Base-by-base conservation (phyloP, 1,140 invertebrate species). In the Vollenhovia emeryi region DNA sequence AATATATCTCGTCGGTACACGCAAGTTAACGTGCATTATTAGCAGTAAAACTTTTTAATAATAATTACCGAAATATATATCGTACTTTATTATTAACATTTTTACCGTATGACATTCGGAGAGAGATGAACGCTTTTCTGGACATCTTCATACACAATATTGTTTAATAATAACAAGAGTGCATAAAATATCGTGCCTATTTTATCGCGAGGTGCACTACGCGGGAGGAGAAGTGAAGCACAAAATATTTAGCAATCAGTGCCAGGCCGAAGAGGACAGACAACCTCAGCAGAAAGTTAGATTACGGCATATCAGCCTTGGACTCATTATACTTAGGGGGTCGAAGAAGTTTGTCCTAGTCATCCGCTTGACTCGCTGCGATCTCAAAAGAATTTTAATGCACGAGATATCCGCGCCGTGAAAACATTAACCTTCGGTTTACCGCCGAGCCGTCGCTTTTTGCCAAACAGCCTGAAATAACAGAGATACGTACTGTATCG, bases 311-410 rank as follows among this genome's bases (percentile, higher is more conserved):
- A 43, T 21, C 83, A 90, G 90, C 91, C 91, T 92, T 92, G 91
- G 89, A 92, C 91, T 92, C 90, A 87, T 92, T 92, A 88, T 89
- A 90, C 89, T 92, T 91, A 85, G 89, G 83, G 88, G 83, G 83
- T 78, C 85, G 50, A 86, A 62, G 55, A 50, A 66, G 84, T 84
- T 71, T 15, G 60, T 84, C 55, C 30, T 62, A 87, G 75, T 75
- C 43, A 59, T 60, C 27, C n/a, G 18, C 59, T 43, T 40, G 50
- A 36, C 40, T 64, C 27, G 13, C 13, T 45, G 73, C 57, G 60
- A 86, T 79, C 76, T 55, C 52, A 24, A 84, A 64, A 79, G 21
- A 24, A 82, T 62, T 11, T 50, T 43, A 30, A 69, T 57, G 59
- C 21, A 33, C 24, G 21, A n/a, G n/a, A 78, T 55, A 84, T 52